A percentile compares a stretch with the other conserved stretches of the same genome.
These are phyloP conservation scores for Xestia sexstrigata DNA, from an alignment of 2,888 invertebrate species.

Conservation along the genomic window DNA sequence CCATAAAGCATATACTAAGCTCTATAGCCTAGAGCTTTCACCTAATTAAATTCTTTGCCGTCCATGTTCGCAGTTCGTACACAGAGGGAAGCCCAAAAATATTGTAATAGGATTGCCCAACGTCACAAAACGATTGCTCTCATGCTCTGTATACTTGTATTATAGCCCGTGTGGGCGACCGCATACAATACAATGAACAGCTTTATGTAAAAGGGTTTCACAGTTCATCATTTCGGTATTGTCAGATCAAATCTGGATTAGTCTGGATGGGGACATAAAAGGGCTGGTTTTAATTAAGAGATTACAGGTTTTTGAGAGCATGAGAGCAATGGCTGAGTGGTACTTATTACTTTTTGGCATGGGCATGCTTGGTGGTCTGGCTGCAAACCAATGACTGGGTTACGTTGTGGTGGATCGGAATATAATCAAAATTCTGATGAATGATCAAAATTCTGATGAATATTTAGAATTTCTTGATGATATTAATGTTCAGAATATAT, in stretches of 20 bases:
- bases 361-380: neutral
- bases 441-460: neutral
- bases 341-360: neutral
- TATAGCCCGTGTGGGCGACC: conserved; percentile 32
- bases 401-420: neutral
- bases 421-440: neutral
- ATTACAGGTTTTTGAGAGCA: conserved; percentile 15
- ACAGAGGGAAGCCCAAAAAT: conserved; percentile 28
- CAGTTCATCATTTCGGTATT: conserved; percentile 36
- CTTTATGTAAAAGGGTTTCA: conserved; percentile 47
- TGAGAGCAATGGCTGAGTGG: neutral
- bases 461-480: neutral
- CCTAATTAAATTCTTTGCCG: conserved; percentile 55
- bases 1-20: conserved; percentile 42
- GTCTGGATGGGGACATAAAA: conserved; percentile 37
- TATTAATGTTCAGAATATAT: neutral
- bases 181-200: conserved; percentile 44
- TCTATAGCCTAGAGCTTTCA: conserved; percentile 43
- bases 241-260: conserved; percentile 46
- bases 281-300: conserved; percentile 17
- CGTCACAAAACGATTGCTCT: conserved; percentile 55
- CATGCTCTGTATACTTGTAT: conserved; percentile 16
- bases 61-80: conserved; percentile 18
- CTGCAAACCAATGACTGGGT: neutral
- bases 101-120: conserved; percentile 67